A percentile compares a stretch with the other conserved stretches of the same genome.
phyloP scores from a whole-genome alignment of 2,113 vertebrate species.

The Nibea coibor region DNA sequence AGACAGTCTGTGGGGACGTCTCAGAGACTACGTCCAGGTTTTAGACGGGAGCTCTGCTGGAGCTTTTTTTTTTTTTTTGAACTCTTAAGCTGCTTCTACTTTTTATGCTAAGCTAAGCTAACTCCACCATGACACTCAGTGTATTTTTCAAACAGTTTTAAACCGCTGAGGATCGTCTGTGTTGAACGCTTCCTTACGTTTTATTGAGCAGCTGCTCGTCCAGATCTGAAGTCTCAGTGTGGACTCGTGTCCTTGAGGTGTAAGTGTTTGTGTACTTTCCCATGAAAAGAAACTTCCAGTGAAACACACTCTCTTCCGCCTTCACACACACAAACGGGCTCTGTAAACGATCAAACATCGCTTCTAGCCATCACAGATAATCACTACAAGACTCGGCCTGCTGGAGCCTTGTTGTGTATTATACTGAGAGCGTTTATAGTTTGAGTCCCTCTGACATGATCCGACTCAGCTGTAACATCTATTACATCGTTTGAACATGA shows the following conservation, averaged over 20 bases:
- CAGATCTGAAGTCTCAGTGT: not conserved
- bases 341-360: constrained; percentile 63
- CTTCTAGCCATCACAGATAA: constrained; percentile 64
- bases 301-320: constrained; percentile 1
- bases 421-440: not conserved
- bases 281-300: constrained; percentile 28
- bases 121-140: no score
- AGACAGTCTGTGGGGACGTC: no score
- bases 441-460: not conserved
- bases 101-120: no score
- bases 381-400: constrained; percentile 62
- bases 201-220: not conserved
- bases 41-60: no score
- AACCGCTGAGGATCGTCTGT: not conserved
- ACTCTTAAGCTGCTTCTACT: no score
- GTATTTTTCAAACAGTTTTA: not conserved
- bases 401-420: not conserved
- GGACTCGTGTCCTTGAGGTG: not conserved
- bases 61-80: no score
- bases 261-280: constrained; percentile 50
- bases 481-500: not conserved
- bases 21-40: no score
- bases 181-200: not conserved
- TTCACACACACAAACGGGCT: constrained; percentile 15
- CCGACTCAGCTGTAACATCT: not conserved